phyloP scores from a whole-genome alignment of 2,113 vertebrate genomes.

The Pelobates fuscus region DNA sequence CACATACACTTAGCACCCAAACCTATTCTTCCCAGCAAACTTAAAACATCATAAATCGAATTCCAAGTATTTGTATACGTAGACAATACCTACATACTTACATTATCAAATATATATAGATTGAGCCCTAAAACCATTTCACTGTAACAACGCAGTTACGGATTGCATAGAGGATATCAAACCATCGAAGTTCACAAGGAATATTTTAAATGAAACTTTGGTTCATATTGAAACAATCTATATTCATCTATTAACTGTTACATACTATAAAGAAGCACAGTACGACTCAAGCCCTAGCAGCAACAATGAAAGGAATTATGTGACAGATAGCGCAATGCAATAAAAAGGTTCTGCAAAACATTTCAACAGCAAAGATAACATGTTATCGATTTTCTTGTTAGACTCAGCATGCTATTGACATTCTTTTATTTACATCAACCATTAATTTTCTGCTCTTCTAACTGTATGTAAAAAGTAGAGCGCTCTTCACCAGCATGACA shows the following conservation, averaged over 20 bases:
- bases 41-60: too few relatives aligned
- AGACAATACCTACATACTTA: too few relatives aligned
- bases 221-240: not conserved
- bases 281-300: slow-evolving; percentile 8
- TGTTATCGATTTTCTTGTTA: slow-evolving; percentile 33
- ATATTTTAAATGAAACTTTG: too few relatives aligned
- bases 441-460: slow-evolving; percentile 22
- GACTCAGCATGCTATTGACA: slow-evolving; percentile 1
- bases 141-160: too few relatives aligned
- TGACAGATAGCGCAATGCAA: slow-evolving; percentile 38
- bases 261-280: slow-evolving; percentile 15
- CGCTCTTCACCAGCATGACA: not conserved
- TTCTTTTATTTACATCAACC: slow-evolving; percentile 14
- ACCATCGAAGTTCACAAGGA: too few relatives aligned
- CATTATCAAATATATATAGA: too few relatives aligned
- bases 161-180: too few relatives aligned
- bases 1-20: too few relatives aligned
- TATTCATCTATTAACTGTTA: not conserved
- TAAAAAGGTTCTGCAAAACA: slow-evolving; percentile 18
- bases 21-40: too few relatives aligned
- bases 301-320: slow-evolving; percentile 14
- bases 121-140: too few relatives aligned
- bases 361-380: slow-evolving; percentile 36
- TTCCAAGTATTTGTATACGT: too few relatives aligned
- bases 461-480: slow-evolving; percentile 24